Percentiles rank a stretch among this genome's conserved stretches.
These are phyloP conservation scores for fruit fly (Drosophila melanogaster) DNA, from an alignment of 1,140 invertebrate species.

Conservation along the genomic window DNA sequence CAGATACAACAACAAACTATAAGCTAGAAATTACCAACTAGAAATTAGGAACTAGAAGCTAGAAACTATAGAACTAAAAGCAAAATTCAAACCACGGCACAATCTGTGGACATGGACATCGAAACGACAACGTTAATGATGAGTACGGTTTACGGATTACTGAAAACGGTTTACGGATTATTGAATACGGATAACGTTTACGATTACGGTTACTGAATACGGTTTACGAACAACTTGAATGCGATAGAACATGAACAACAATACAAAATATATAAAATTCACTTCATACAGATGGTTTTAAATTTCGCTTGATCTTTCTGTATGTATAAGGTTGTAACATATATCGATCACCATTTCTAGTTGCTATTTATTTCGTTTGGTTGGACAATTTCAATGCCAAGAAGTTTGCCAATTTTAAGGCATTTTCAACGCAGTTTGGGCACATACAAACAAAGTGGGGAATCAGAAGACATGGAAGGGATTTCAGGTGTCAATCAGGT, in stretches of 20 bases:
- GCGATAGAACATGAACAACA: conserved; percentile 74
- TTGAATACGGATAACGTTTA: conserved; percentile 40
- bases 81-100: conserved; percentile 53
- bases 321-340: conserved; percentile 34
- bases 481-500: background rate
- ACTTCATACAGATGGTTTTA: conserved; percentile 44
- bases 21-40: conserved; percentile 50
- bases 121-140: conserved; percentile 75
- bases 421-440: conserved; percentile 45
- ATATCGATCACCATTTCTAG: conserved; percentile 32
- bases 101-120: conserved; percentile 68
- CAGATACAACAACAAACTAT: conserved; percentile 69
- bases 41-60: conserved; percentile 58
- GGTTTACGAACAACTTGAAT: conserved; percentile 65
- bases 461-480: background rate
- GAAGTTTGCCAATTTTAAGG: conserved; percentile 79
- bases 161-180: conserved; percentile 52
- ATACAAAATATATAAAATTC: conserved; percentile 65
- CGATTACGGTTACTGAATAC: conserved; percentile 54
- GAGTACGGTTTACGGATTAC: conserved; percentile 58
- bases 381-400: conserved; percentile 70
- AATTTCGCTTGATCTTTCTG: conserved; percentile 25
- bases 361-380: conserved; percentile 34
- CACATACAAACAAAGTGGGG: conserved; percentile 5
- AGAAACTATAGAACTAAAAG: conserved; percentile 53